Evolutionary conservation across 2,888 invertebrate species (phyloP).

Genomic region (Bedellia somnulentella): DNA sequence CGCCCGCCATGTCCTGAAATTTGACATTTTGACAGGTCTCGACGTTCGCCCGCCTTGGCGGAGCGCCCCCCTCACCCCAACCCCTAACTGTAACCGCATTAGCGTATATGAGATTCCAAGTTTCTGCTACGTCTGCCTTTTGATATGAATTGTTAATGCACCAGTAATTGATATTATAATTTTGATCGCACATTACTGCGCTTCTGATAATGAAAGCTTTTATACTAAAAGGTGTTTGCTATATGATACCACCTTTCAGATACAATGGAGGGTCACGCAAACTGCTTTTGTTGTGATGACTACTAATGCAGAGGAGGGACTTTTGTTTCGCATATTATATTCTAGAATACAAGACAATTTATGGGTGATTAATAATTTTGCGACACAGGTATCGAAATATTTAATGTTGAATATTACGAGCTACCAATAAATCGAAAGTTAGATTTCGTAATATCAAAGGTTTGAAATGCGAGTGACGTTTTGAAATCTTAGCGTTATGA

Average conservation of each 20-base stretch:
- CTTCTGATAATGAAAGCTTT: conserved; percentile 34
- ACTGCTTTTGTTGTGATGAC: background rate
- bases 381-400: too few relatives aligned
- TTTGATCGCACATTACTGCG: conserved; percentile 39
- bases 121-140: conserved; percentile 55
- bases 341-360: too few relatives aligned
- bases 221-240: conserved; percentile 19
- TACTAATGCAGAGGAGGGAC: too few relatives aligned
- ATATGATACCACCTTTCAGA: conserved; percentile 6
- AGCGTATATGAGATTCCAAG: conserved; percentile 45
- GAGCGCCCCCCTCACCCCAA: conserved; percentile 20
- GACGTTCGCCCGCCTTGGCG: conserved; percentile 40
- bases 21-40: conserved; percentile 64
- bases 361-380: too few relatives aligned
- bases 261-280: conserved; percentile 4
- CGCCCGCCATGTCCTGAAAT: conserved; percentile 57
- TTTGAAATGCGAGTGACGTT: conserved; percentile 13
- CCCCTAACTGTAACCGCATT: conserved; percentile 40
- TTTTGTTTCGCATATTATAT: too few relatives aligned
- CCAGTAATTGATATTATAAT: conserved; percentile 61
- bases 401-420: too few relatives aligned
- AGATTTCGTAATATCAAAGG: conserved; percentile 1
- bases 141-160: conserved; percentile 60
- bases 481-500: conserved; percentile 14
- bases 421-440: too few relatives aligned